A percentile compares a stretch with the other conserved stretches of the same genome.
Conservation (phyloP, 2,888 invertebrate genomes). For the Emmelina monodactyla region DNA sequence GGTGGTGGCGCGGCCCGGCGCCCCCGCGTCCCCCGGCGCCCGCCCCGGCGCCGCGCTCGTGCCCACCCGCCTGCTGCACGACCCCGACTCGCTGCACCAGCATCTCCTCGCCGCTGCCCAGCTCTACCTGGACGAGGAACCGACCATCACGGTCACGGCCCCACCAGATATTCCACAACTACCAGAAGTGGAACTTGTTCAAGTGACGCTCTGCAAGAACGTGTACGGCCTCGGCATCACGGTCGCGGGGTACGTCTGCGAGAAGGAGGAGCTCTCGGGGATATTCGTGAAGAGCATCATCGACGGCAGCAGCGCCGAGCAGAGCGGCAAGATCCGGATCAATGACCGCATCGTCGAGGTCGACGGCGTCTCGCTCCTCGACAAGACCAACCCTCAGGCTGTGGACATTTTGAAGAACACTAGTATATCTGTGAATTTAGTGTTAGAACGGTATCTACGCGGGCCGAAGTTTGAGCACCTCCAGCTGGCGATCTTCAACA, state of each 20-base stretch:
- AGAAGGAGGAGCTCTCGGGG: conserved; percentile 98
- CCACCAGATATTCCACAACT: conserved; percentile 68
- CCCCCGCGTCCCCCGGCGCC: conserved; percentile 82
- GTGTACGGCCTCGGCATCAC: conserved; percentile 93
- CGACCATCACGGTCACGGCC: conserved; percentile 57
- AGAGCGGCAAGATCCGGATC: conserved; percentile 88
- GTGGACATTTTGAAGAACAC: conserved; percentile 94
- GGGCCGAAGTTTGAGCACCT: conserved; percentile 94
- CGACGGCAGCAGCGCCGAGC: conserved; percentile 94
- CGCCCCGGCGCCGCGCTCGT: conserved; percentile 89
- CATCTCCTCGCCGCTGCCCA: conserved; percentile 78
- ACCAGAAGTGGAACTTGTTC: conserved; percentile 91
- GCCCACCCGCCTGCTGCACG: conserved; percentile 89
- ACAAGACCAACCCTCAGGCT: conserved; percentile 95
- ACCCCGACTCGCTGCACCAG: conserved; percentile 88
- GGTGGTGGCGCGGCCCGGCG: conserved; percentile 92
- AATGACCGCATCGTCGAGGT: conserved; percentile 98
- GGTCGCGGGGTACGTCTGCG: conserved; percentile 96
- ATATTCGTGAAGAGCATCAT: conserved; percentile 99
- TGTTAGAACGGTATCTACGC: conserved; percentile 89
- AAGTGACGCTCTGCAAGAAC: conserved; percentile 90
- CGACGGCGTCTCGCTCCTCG: conserved; percentile 87
- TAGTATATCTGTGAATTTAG: conserved; percentile 87
- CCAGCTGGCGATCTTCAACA: conserved; percentile 81
- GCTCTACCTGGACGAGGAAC: conserved; percentile 36